Base-by-base conservation (phyloP, 2,888 invertebrate genomes). In the Plagiodera versicolora region DNA sequence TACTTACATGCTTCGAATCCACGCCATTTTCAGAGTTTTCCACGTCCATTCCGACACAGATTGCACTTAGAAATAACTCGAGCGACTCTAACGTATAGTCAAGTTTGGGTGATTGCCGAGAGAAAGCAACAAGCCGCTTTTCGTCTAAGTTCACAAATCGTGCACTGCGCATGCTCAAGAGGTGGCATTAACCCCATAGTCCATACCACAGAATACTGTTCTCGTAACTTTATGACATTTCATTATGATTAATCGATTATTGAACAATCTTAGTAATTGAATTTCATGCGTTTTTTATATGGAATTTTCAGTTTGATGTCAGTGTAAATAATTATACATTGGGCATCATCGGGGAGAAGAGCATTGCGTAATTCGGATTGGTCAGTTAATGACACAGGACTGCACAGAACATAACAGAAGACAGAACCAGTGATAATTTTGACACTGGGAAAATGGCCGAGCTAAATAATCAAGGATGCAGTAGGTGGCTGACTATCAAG, bases 1-100 rank as follows among this genome's bases (percentile, higher is more conserved):
- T 80, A 86, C 86, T 86, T 85, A 87, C 87, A 72, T 83, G 79
- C 73, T 83, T 83, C 73, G 83, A 81, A 81, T 84, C 82, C 77
- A 83, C 83, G 74, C 83, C 84, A 80, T 80, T 84, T 67, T 81
- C 81, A 74, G 85, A 83, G 81, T 84, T 86, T 84, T 87, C 87
- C 69, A 84, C 84, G 79, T 87, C 87, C 87, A 87, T 88, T 83
- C 63, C 69, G 63, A 63, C 83, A 84, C 85, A 83, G 83, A 84
- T 83, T 81, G 68, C 64, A 70, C 66, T 63, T 64, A 52, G 60
- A 66, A 70, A 66, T 68, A 69, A 69, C 70, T 69, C 67, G 61
- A 64, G 61, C 66, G 69, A 67, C 68, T 67, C 69, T 57, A 67
- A n/a, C n/a, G 51, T 63, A 44, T 60, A 46, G 16, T 32, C 61